Conservation (phyloP, 2,797 vertebrate species). For the Bucorvus abyssinicus region DNA sequence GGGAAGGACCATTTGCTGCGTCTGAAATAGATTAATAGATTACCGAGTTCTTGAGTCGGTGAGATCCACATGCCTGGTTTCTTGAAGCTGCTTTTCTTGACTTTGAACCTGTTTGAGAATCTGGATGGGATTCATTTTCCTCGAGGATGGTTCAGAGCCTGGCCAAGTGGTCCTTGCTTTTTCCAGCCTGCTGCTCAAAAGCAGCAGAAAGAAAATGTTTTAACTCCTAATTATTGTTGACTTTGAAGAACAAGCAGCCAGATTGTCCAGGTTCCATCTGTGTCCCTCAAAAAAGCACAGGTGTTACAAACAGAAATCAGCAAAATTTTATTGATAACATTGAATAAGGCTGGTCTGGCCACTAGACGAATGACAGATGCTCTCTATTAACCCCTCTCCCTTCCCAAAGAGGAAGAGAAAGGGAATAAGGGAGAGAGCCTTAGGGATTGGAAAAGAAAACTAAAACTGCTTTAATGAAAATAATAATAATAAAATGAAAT, state of each 20-base stretch:
- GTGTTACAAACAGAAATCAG: not conserved
- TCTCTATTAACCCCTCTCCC: too few species aligned
- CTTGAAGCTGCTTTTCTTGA: not conserved
- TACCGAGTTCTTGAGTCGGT: not conserved
- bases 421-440: too few species aligned
- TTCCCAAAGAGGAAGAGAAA: too few species aligned
- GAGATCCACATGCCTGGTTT: not conserved
- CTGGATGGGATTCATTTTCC: not conserved
- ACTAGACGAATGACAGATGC: too few species aligned
- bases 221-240: not conserved
- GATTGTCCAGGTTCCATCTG: not conserved
- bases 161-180: not conserved
- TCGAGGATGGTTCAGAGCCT: not conserved
- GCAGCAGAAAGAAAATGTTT: not conserved
- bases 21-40: not conserved
- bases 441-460: too few species aligned
- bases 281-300: not conserved
- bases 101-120: not conserved
- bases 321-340: not conserved
- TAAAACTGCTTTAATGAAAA: too few species aligned
- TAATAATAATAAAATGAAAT: too few species aligned
- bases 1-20: not conserved
- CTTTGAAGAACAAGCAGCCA: not conserved
- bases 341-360: too few species aligned
- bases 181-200: not conserved